Evolutionary conservation across 2,113 vertebrate species (phyloP), one percentile per base, ranked within the genome.

Genomic region (Halcyon senegalensis): DNA sequence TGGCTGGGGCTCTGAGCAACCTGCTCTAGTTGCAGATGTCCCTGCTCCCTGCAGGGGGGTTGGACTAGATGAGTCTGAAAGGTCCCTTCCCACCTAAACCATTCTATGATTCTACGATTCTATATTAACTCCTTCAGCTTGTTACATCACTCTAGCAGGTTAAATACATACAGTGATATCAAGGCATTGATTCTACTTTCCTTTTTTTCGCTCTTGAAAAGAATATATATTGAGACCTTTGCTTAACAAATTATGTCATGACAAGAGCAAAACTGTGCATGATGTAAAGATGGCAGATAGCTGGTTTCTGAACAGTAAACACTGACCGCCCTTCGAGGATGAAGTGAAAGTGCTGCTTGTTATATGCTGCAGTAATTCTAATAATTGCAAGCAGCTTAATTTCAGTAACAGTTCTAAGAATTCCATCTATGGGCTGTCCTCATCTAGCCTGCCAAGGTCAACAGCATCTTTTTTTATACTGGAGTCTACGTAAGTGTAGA

Each of bases 401-500:
- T 87, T 58, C 20, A 19, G 64, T 16, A 66, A 56, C 48, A 41
- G 85, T 51, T 74, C 68, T 62, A 35, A 37, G 85, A 79, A 95
- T 93, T 82, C 93, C 81, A 91, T 30, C 73, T 51, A 39, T 4
- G 37, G 76, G 91, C 76, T 78, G 90, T 82, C 75, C 70, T 77
- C 67, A 19, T 16, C 51, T 4, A 18, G 81, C 64, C 35, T 93
- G 93, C 94, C 97, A 95, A 96, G 60, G 84, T 93, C 90, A 97
- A 93, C 87, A 91, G 59, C 60, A 33, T 24, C 68, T 53, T 81
- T 63, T 64, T 37, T 35, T 30, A 62, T 19, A 25, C 3, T 11
- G 77, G 87, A 89, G 86, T 2, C 10, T 56, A 55, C 4, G 33
- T 73, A 80, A 94, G 79, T 76, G 87, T 43, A n/a, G 58, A 88